Evolutionary conservation across 2,113 vertebrate genomes (phyloP), one percentile per base, ranked within the genome.

Genomic region (Cnemophilus loriae): DNA sequence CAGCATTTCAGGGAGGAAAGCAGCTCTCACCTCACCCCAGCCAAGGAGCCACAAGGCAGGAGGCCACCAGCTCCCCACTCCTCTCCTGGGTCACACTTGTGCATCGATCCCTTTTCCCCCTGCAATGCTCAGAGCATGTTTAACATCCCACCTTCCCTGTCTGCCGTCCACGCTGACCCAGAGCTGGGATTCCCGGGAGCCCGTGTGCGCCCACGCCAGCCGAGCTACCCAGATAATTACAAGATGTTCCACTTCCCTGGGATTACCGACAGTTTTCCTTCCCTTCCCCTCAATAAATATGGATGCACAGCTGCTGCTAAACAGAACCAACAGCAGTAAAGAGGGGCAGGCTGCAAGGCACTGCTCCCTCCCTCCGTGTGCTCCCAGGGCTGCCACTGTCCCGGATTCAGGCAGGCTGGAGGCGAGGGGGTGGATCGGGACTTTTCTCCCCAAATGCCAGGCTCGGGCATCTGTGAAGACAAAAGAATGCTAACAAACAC

Each of bases 381-480:
- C 41, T 53, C 84, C 77, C 91, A 16, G 55, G 0, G 16, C 94
- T 49, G 78, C 49, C 17, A 8, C 78, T 8, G 22, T 7, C 89
- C 86, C 0, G 7, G 6, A 26, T 26, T 32, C 77, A 1, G 21
- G 39, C 0, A 0, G 30, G 18, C 1, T 18, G 71, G 44, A 76
- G 35, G 14, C 0, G 1, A 27, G 32, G 9, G 35, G 20, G 2
- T 0, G 33, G 17, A 9, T 20, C 0, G 1, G 65, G 71, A 22
- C 11, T 32, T 30, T 47, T 35, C 56, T 22, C 59, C 64, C 61
- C 61, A 24, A 1, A 46, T 2, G 9, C 26, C 67, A 17, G 47
- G 67, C 85, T 76, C 52, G 4, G 68, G 71, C 10, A 74, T 3
- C 33, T 59, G 67, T 1, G 3, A 30, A 65, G 71, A 32, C 57